Conservation (phyloP, 2,113 vertebrate genomes). For the Pseudonaja textilis region DNA sequence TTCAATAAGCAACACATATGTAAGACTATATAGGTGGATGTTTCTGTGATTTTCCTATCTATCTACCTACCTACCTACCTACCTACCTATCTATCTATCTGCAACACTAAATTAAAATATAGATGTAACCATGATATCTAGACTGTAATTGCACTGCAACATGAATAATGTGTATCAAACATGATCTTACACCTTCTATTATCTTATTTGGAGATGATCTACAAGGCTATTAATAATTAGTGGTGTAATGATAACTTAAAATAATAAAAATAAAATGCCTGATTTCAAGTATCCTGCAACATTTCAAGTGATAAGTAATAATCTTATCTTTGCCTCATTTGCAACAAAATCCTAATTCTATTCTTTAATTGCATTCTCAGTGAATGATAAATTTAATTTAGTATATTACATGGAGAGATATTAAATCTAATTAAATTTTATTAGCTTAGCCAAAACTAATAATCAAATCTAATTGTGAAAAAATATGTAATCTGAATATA, state of each 20-base stretch:
- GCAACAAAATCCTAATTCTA: not conserved
- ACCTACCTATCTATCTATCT: not conserved
- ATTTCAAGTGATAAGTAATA: not conserved
- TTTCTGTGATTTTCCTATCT: slow-evolving; percentile 18
- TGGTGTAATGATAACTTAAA: not conserved
- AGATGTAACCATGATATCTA: not conserved
- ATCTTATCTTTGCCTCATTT: not conserved
- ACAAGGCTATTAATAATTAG: not conserved
- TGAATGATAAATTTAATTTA: not conserved
- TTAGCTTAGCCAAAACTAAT: not conserved
- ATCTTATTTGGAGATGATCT: not conserved
- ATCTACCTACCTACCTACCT: too few species aligned
- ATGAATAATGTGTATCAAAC: not conserved
- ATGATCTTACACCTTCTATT: not conserved
- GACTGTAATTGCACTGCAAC: not conserved
- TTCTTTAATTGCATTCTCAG: not conserved
- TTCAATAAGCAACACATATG: not conserved
- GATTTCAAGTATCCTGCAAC: not conserved
- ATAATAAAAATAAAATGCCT: not conserved
- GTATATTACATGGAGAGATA: not conserved
- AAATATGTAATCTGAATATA: not conserved
- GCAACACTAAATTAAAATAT: not conserved
- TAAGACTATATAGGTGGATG: slow-evolving; percentile 5
- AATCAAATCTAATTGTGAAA: not conserved
- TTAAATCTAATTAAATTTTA: not conserved